Evolutionary conservation across 2,113 vertebrate genomes (phyloP).

Genomic region (Sorex fumeus): DNA sequence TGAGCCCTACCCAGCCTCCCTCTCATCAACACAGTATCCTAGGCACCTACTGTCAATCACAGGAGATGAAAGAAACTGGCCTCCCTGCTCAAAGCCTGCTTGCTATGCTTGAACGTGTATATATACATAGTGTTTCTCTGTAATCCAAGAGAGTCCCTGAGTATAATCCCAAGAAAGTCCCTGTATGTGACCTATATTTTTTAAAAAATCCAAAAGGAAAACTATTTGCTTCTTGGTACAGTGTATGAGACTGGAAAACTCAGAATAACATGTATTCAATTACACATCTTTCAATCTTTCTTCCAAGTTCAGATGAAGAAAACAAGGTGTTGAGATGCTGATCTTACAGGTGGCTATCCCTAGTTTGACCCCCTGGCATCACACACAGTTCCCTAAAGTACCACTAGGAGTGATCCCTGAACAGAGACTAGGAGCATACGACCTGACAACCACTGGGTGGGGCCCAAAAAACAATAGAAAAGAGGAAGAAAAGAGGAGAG

Average conservation of each 20-base stretch:
- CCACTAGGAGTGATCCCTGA: too few species aligned
- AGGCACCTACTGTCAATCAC: neutral
- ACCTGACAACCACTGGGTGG: neutral
- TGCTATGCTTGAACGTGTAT: rapidly evolving
- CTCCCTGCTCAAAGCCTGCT: neutral
- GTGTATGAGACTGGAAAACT: neutral
- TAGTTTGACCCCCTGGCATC: too few species aligned
- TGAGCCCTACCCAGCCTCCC: neutral
- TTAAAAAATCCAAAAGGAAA: conserved; percentile 21
- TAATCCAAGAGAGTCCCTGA: neutral
- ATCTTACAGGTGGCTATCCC: too few species aligned
- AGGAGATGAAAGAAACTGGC: neutral
- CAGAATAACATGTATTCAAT: neutral
- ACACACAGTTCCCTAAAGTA: too few species aligned
- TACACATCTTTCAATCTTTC: neutral
- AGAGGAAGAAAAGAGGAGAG: neutral
- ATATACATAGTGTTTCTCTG: neutral
- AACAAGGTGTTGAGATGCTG: too few species aligned
- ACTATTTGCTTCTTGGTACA: neutral
- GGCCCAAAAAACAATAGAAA: neutral
- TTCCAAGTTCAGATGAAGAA: neutral
- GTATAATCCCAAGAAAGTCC: neutral
- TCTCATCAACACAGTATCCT: neutral
- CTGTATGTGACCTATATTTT: neutral
- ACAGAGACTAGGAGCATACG: too few species aligned